phyloP scores from a whole-genome alignment of 2,797 vertebrate genomes.

The Chanos chanos region DNA sequence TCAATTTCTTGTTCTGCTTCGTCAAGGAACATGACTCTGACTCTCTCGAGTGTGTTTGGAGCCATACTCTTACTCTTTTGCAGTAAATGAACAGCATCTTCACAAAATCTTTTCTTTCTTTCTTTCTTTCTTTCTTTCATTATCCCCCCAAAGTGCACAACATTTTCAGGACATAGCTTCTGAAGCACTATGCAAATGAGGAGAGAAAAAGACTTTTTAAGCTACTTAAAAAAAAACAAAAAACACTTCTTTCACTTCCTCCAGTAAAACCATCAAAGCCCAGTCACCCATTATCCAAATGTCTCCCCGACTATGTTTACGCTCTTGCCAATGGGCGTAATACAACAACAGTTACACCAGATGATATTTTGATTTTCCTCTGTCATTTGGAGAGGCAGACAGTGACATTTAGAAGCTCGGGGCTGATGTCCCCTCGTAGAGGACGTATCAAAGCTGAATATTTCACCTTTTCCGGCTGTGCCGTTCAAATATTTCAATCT shows the following conservation, averaged over 20 bases:
- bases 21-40: background rate
- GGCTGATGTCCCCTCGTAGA: background rate
- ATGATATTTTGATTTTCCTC: slow-evolving; percentile 24
- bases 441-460: slow-evolving; percentile 1
- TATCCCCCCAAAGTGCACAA: too few relatives aligned
- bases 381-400: slow-evolving; percentile 14
- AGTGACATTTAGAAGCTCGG: slow-evolving; percentile 8
- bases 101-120: slow-evolving; percentile 1
- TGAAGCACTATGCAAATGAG: too few relatives aligned
- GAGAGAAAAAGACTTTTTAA: slow-evolving; percentile 15
- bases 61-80: background rate
- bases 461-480: background rate
- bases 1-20: slow-evolving; percentile 2
- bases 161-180: too few relatives aligned
- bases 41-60: background rate
- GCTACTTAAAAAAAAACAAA: slow-evolving; percentile 21
- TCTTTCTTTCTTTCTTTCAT: background rate
- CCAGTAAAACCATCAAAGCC: slow-evolving; percentile 17
- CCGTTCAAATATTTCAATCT: background rate
- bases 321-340: background rate
- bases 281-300: slow-evolving; percentile 17
- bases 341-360: background rate
- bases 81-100: background rate
- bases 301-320: background rate
- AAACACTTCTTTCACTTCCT: too few relatives aligned